Percentiles rank a stretch among this genome's conserved stretches.
Conservation (phyloP, 92 coral and sea anemone species). For the Palythoa grandiflora region DNA sequence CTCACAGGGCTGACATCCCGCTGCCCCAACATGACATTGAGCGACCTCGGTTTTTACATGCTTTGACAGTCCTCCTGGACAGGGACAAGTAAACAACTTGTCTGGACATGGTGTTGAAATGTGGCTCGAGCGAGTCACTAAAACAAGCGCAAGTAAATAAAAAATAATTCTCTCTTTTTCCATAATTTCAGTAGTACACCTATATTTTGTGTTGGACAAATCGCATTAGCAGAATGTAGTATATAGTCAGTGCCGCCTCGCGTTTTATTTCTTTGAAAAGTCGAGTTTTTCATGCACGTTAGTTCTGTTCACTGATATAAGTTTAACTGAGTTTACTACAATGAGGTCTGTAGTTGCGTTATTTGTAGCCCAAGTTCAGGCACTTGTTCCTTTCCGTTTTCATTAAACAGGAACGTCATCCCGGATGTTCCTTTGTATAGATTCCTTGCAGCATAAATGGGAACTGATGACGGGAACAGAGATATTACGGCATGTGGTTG, state of each 20-base stretch:
- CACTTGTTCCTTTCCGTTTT: not conserved
- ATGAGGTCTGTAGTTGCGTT: not conserved
- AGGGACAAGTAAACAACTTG: not conserved
- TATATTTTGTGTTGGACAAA: not conserved
- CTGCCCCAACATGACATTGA: conserved; percentile 7
- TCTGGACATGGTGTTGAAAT: not conserved
- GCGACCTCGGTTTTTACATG: not conserved
- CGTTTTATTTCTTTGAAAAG: not conserved
- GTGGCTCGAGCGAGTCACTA: not conserved
- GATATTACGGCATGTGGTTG: not conserved
- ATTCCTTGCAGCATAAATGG: not conserved
- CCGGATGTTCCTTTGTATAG: not conserved
- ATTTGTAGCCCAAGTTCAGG: not conserved
- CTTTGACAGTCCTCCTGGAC: not conserved
- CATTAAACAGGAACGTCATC: not conserved
- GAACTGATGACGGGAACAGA: not conserved
- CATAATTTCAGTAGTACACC: not conserved
- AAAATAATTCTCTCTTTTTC: not conserved
- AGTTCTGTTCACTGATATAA: not conserved
- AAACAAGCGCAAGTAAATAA: not conserved
- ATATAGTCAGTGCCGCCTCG: not conserved
- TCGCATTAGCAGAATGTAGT: not conserved
- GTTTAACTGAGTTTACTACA: not conserved
- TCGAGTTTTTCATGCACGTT: not conserved
- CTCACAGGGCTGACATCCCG: not conserved